Evolutionary conservation across 2,113 vertebrate species (phyloP), one percentile per base, ranked within the genome.

Genomic region (Sakesphorus luctuosus): DNA sequence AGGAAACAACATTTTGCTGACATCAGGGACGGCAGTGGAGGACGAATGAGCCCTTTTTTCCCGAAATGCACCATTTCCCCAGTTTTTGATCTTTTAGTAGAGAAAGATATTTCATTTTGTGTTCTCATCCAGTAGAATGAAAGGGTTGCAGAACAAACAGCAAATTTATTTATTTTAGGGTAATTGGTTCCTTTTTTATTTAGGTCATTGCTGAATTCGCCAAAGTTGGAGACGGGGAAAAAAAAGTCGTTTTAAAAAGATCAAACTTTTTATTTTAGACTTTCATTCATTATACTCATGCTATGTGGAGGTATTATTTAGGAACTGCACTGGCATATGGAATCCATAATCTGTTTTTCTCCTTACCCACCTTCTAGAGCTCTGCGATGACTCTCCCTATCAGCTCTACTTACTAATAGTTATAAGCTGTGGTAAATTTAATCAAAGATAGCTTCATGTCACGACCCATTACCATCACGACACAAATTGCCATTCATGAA

Each of bases 381-480:
- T 36, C 78, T 65, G 74, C 7, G 13, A 61, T 33, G 90, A 75
- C 90, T 84, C 40, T 16, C 76, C 83, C 33, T 19, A 92, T 95
- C 87, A 91, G 80, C 92, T 93, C 53, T 96, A 94, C 96, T 95
- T 97, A 93, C 86, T 94, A 87, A 93, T 43, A 94, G 69, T 93
- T 78, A 49, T 81, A 84, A 94, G 35, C 69, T 47, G 56, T 44
- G 44, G 36, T 61, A 89, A 95, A 85, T 94, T 75, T 87, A 93
- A 95, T 87, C 85, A 73, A 81, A 95, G 92, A 82, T n/a, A 95
- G 74, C 53, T 91, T 92, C 28, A 18, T 16, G 58, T 88, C 78
- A 71, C 14, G 35, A 90, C 89, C 84, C 84, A 83, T 90, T 68
- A 95, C 89, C 52, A 43, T 81, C 90, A 84, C 1, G 29, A 82